Percentiles rank a stretch among this genome's conserved stretches.
Evolutionary conservation across 2,113 vertebrate genomes (phyloP).

Genomic region (Coracopsis vasa): DNA sequence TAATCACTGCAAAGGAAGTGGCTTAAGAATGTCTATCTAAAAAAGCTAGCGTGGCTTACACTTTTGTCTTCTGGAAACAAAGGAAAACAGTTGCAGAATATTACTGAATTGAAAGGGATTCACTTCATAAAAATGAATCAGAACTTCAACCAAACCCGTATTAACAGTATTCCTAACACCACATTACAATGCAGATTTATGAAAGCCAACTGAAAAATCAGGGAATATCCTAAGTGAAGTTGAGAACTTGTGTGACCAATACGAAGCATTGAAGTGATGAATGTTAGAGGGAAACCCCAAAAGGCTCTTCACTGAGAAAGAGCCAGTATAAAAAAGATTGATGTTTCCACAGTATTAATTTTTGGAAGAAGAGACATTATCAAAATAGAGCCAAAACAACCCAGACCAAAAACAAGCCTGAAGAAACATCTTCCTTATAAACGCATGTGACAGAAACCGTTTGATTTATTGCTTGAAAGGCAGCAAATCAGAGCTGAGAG

Average conservation of each 20-base stretch:
- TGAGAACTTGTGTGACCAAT: background rate
- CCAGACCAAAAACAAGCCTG: background rate
- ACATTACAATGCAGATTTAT: background rate
- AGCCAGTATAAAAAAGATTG: background rate
- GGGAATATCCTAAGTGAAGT: background rate
- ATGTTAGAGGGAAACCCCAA: background rate
- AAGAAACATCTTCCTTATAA: background rate
- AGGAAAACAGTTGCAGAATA: background rate
- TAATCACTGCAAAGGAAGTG: background rate
- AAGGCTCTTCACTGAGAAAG: background rate
- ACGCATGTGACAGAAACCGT: background rate
- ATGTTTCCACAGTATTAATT: background rate
- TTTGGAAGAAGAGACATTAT: background rate
- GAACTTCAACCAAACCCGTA: background rate
- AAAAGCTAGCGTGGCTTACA: background rate
- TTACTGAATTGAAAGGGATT: background rate
- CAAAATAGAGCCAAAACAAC: background rate
- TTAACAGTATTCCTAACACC: background rate
- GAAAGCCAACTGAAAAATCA: background rate
- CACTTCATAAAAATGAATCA: background rate
- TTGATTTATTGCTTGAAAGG: conserved; percentile 25
- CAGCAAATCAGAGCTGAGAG: conserved; percentile 28
- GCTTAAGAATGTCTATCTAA: background rate
- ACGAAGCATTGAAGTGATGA: background rate
- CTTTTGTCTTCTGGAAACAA: background rate